Base-by-base conservation (phyloP, 2,888 invertebrate species). In the Agrochola lota region DNA sequence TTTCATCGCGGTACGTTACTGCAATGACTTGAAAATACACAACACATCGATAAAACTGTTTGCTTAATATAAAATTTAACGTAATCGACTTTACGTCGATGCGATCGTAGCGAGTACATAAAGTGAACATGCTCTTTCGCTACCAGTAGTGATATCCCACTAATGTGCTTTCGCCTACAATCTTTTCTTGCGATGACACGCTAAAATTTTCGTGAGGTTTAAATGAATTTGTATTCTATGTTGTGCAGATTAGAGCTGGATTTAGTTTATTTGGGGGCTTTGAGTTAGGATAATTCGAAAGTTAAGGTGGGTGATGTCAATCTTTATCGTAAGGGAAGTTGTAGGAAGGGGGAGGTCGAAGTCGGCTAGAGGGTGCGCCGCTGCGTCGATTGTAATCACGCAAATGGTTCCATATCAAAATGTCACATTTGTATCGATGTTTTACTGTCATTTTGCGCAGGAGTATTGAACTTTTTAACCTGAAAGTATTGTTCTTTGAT, bases 331-430 rank as follows among this genome's bases (percentile, higher is more conserved):
- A 94, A 95, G 95, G 96, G 95, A 96, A 96, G 95, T 95, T 93
- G 94, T 93, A 92, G 92, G 91, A 89, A 93, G 94, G 94, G 93
- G 93, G 92, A 92, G 93, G 93, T 91, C 88, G 88, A 87, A 89
- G 88, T 87, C 88, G 90, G 92, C 78, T 84, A 72, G 91, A 95
- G 96, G 96, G 96, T 94, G 96, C 95, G 96, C 92, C 94, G 90
- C 93, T 95, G 95, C 95, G 95, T 95, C 96, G 95, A 95, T 95
- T 95, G 95, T 96, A 96, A 96, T 96, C 96, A 96, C 95, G 95
- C 95, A 96, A 96, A 96, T 96, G 96, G 95, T 91, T 95, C 93
- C 94, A 94, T 95, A 95, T 96, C 95, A 95, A 95, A 96, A 95
- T 94, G 95, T 95, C 95, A 96, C 94, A 95, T 95, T 94, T 92